Base-by-base conservation (phyloP, 2,113 vertebrate species). In the Lasiurus cinereus region DNA sequence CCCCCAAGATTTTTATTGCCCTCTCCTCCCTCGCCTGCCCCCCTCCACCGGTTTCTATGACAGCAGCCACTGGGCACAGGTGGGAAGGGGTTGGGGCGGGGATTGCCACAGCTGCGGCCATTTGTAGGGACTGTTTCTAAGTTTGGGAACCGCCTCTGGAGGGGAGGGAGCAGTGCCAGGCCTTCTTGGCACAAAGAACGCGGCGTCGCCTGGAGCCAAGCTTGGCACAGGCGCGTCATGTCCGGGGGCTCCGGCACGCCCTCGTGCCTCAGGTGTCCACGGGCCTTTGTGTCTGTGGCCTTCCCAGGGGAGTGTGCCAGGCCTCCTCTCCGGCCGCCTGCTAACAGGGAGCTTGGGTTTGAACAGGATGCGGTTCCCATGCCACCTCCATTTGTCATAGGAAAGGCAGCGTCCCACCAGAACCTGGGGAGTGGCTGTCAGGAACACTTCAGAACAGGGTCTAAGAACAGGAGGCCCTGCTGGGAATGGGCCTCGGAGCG, bases 321-420 rank as follows among this genome's bases (percentile, higher is more conserved):
- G 78, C 66, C 67, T 88, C 16, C 82, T 67, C 78, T 80, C 84
- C 92, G 69, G 79, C 0, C 1, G 79, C 36, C 94, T 96, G 73
- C 19, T 33, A 2, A 67, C 69, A 92, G 48, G 19, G 95, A 96
- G 59, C 90, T 91, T 94, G 93, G 87, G 54, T 95, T 88, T 70
- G 15, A 52, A 18, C 72, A 95, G 94, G 96, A 91, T n/a, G 77
- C 50, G 48, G 70, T 97, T 97, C 95, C 31, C 54, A 78, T 93
- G 69, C 85, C 62, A 56, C 92, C 95, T 97, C 73, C 19, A 64
- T 97, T 96, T 97, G 66, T 88, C 82, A 27, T 72, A 93, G 96
- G 86, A 97, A 85, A 77, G 88, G 82, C 79, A 96, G 39, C 74
- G 24, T 96, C 97, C 78, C 88, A 82, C 96, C 88, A 33, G 93